A percentile compares a stretch with the other conserved stretches of the same genome.
These are phyloP conservation scores for Parnassius orleans DNA, from an alignment of 2,888 invertebrate species.

Conservation along the genomic window DNA sequence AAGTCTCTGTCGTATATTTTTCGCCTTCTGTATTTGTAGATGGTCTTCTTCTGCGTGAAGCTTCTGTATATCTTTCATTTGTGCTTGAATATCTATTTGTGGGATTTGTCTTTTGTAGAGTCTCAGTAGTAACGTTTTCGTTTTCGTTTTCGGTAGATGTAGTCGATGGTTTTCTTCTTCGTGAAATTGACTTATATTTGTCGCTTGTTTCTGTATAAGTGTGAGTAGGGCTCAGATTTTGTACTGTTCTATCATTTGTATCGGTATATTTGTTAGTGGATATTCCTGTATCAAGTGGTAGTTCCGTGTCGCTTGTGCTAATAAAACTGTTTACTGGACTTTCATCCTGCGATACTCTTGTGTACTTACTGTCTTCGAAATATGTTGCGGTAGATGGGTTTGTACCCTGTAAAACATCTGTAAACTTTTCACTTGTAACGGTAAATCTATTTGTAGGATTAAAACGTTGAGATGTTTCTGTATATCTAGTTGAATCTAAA, in stretches of 20 bases:
- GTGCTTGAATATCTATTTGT: conserved; percentile 10
- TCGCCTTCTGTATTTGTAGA: conserved; percentile 11
- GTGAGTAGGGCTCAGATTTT: conserved; percentile 16
- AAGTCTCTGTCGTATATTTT: conserved; percentile 10
- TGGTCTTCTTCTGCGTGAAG: conserved; percentile 17
- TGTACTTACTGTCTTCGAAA: conserved; percentile 16
- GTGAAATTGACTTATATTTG: conserved; percentile 17
- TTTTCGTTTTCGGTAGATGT: conserved; percentile 18
- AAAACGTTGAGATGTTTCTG: conserved; percentile 6
- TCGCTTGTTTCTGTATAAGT: conserved; percentile 14
- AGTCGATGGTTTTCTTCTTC: conserved; percentile 24
- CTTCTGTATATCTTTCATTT: conserved; percentile 19
- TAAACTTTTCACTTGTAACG: conserved; percentile 11
- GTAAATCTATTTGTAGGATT: conserved; percentile 16
- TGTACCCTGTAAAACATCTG: conserved; percentile 6
- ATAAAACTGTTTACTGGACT: conserved; percentile 3
- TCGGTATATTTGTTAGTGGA: conserved; percentile 9
- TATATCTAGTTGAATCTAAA: conserved; percentile 21
- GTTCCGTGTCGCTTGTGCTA: conserved; percentile 14
- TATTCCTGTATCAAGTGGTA: conserved; percentile 8
- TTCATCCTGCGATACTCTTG: conserved; percentile 14
- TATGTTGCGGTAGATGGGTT: conserved; percentile 20
- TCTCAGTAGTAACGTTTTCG: conserved; percentile 11
- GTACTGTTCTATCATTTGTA: conserved; percentile 17
- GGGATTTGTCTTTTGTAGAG: conserved; percentile 7